Percentiles rank a stretch among this genome's conserved stretches.
Evolutionary conservation across 2,888 invertebrate species (phyloP).

Genomic region (Lottia gigantea): DNA sequence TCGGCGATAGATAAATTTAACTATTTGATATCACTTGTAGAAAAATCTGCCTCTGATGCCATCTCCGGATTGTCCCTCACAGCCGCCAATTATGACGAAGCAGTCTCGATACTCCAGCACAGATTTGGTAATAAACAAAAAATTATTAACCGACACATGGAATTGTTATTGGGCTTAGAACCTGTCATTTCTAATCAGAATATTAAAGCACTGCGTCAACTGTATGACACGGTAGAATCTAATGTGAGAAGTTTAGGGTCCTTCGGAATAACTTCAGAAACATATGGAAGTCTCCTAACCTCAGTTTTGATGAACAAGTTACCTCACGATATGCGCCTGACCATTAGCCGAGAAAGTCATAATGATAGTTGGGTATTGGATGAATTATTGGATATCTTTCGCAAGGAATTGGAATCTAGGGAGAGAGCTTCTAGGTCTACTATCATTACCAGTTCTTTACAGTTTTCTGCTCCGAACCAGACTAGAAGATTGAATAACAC

Average conservation of each 20-base stretch:
- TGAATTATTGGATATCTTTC: neutral
- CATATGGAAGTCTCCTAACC: neutral
- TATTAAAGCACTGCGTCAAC: neutral
- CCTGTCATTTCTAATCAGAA: neutral
- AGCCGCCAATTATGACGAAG: no score
- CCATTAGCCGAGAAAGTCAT: neutral
- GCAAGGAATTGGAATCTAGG: neutral
- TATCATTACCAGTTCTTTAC: no score
- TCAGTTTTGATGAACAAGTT: neutral
- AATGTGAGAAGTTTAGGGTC: neutral
- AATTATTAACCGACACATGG: slow-evolving; percentile 6
- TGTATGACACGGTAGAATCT: neutral
- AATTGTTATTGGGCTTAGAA: neutral
- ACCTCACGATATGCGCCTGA: neutral
- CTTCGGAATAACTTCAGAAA: neutral
- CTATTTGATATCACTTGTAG: no score
- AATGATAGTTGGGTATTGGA: neutral
- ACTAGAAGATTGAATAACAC: no score
- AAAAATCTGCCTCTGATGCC: no score
- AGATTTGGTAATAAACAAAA: neutral
- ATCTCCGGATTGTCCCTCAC: no score
- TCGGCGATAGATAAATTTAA: no score
- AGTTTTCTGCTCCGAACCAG: no score
- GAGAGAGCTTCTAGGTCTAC: neutral
- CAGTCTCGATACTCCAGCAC: no score